phyloP scores from a whole-genome alignment of 53 echinoderm and acorn worm species.

The Astropecten irregularis region DNA sequence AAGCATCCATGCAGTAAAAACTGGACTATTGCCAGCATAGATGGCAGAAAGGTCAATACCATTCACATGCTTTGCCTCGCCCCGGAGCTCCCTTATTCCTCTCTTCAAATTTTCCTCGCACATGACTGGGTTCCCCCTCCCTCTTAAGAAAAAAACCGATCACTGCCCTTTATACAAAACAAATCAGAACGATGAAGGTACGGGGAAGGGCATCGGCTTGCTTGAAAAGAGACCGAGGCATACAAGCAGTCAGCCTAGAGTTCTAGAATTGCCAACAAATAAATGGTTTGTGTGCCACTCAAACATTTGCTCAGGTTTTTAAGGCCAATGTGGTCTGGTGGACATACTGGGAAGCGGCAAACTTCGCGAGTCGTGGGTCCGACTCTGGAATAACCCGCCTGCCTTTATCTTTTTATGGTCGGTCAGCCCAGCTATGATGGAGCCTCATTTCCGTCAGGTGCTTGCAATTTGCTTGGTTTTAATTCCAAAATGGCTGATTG shows the following conservation, averaged over 20 bases:
- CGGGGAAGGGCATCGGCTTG: conserved; percentile 10
- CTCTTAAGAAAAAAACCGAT: conserved; percentile 37
- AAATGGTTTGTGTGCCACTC: conserved; percentile 22
- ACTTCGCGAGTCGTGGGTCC: no score
- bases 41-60: conserved; percentile 37
- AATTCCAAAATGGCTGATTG: background rate
- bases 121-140: conserved; percentile 29
- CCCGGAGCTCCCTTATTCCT: background rate
- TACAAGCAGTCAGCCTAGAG: no score
- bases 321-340: no score
- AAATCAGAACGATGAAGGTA: conserved; percentile 5
- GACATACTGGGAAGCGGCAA: no score
- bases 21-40: conserved; percentile 40
- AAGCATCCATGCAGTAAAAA: conserved; percentile 9
- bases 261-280: conserved; percentile 37
- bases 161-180: conserved; percentile 37
- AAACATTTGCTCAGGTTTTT: conserved; percentile 25
- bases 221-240: background rate
- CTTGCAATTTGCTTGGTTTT: conserved; percentile 20
- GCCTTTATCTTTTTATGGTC: conserved; percentile 10
- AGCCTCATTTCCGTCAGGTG: conserved; percentile 27
- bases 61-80: conserved; percentile 22
- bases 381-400: no score
- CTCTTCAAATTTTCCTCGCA: conserved; percentile 17
- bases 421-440: conserved; percentile 4